Base-by-base conservation (phyloP, 1,140 invertebrate species). In the Apocrypta bakeri region DNA sequence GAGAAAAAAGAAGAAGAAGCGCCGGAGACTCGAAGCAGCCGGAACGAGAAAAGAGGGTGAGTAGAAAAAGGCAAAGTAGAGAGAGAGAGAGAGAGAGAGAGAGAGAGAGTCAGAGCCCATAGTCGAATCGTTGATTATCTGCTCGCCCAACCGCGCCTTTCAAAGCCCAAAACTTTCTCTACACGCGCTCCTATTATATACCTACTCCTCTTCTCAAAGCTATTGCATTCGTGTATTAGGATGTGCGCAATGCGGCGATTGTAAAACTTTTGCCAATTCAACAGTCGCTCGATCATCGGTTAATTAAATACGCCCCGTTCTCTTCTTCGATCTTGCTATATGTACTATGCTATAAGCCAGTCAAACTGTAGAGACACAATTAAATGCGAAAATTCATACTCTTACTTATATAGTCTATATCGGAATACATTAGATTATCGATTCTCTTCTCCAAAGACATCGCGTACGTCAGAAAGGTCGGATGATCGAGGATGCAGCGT, bases 61-160 rank as follows among this genome's bases (percentile, higher is more conserved):
- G 40, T 12, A 1, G 40, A 42, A 42, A 42, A 42, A 42, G n/a
- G n/a, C n/a, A n/a, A 42, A 42, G 12, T 42, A 27, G 31, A 37
- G 40, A 76, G 31, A 24, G 63, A n/a, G 61, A 68, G 27, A 42
- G 21, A 37, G 17, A 66, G 24, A 40, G 33, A 42, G 14, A 37
- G 27, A 77, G 4, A 33, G n/a, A 37, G 40, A 66, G 79, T 73
- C 48, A n/a, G 33, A 31, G 42, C 71, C 29, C 33, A 74, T 81
- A 25, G 37, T 14, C 25, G 71, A 21, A 74, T 66, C 63, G 71
- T 81, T 29, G 71, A 81, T 81, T 81, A 81, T 81, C 33, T 56
- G 17, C 48, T 2, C 48, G 48, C 17, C 48, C 48, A 21, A 56
- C 17, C 48, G 48, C 42, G 27, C 56, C 31, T 74, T 81, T 81